A percentile compares a stretch with the other conserved stretches of the same genome.
phyloP scores from a whole-genome alignment of 2,797 vertebrate species.

The Lagocephalus sceleratus region DNA sequence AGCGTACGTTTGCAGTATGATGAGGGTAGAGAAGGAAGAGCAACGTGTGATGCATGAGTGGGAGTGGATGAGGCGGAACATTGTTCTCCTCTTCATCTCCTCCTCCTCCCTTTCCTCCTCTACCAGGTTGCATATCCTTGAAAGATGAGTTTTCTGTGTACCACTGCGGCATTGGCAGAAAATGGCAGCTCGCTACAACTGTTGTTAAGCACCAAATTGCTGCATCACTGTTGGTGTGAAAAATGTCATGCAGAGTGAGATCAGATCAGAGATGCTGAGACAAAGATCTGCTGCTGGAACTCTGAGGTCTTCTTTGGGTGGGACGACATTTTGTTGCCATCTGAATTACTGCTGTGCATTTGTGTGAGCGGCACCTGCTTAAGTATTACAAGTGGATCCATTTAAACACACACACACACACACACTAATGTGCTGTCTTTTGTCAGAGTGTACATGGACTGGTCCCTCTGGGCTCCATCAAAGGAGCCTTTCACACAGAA shows the following conservation, averaged over 20 bases:
- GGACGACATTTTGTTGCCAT: slow-evolving; percentile 72
- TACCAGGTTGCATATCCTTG: slow-evolving; percentile 23
- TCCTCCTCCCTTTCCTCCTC: slow-evolving; percentile 16
- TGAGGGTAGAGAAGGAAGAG: slow-evolving; percentile 21
- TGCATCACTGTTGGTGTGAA: not conserved
- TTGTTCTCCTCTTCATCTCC: slow-evolving; percentile 12
- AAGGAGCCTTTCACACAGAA: slow-evolving; percentile 70
- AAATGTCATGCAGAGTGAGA: slow-evolving; percentile 9
- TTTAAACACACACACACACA: slow-evolving; percentile 46
- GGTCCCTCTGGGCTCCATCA: slow-evolving; percentile 56
- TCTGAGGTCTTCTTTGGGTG: slow-evolving; percentile 41
- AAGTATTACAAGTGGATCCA: slow-evolving; percentile 12
- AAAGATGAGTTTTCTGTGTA: slow-evolving; percentile 24
- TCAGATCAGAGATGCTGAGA: too few species aligned
- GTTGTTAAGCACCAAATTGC: slow-evolving; percentile 5
- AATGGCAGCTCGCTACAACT: slow-evolving; percentile 26
- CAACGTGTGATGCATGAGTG: slow-evolving; percentile 46
- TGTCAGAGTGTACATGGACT: slow-evolving; percentile 51
- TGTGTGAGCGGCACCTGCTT: slow-evolving; percentile 1
- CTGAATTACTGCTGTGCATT: slow-evolving; percentile 1
- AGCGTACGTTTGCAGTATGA: slow-evolving; percentile 32
- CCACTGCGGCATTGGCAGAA: slow-evolving; percentile 25
- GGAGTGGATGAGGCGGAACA: slow-evolving; percentile 60
- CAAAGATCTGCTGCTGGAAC: not conserved
- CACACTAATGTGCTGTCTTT: slow-evolving; percentile 45